Evolutionary conservation across 2,797 vertebrate genomes (phyloP), one percentile per base, ranked within the genome.

Genomic region (Tiaroga cobitis): DNA sequence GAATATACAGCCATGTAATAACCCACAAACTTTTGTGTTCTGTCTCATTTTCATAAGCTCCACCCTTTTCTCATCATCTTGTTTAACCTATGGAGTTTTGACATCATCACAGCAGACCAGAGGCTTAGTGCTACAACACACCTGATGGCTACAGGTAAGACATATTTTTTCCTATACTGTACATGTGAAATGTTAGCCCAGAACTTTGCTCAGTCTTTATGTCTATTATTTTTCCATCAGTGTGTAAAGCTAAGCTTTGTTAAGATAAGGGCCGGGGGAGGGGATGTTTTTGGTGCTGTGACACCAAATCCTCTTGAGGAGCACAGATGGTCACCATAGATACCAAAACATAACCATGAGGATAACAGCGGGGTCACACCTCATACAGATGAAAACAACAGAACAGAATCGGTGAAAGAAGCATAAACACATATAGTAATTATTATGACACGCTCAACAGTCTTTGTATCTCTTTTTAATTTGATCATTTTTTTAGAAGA

Each of bases 341-440:
- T 59, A 83, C 82, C 32, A 67, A 83, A 83, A 83, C 72, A 54
- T n/a, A 84, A 59, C 51, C 83, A 84, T 84, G 83, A 84, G 13
- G 39, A 79, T 79, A 70, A 46, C 56, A 32, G 61, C 39, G 49
- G 75, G 37, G 39, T 78, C 83, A 79, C 83, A 84, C 49, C 49
- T 70, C 37, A 37, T 29, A 69, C 18, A 41, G 74, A 67, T 67
- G 16, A 76, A 83, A 83, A 83, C 72, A 72, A 81, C 51, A 29
- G 9, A 51, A 49, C 29, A 18, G 24, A 83, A 67, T 49, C 24
- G 3, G 21, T 68, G 15, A 32, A 37, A 39, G 24, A 46, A 41
- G 39, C 26, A 29, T 26, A 72, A 43, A 59, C 77, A 80, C 43
- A 37, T 34, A 21, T 26, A 29, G 13, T 1, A 54, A 15, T 34